Evolutionary conservation across 2,113 vertebrate genomes (phyloP).

Genomic region (Cettia cetti): DNA sequence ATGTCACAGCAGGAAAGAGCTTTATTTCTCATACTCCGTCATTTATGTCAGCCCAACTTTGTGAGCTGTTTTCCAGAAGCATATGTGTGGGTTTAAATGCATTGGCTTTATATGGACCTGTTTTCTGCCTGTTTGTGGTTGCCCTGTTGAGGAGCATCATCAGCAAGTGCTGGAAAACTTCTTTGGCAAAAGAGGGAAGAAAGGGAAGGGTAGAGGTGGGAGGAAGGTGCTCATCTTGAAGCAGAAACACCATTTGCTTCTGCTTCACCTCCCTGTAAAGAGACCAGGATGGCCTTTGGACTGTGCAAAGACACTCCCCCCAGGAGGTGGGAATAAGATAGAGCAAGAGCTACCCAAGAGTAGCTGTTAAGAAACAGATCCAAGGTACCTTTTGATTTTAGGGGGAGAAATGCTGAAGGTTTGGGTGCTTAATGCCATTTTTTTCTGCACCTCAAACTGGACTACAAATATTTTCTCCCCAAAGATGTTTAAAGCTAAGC

Average conservation of each 20-base stretch:
- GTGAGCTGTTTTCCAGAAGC: background rate
- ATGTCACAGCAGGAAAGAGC: background rate
- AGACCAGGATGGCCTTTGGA: background rate
- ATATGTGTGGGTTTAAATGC: fast-evolving
- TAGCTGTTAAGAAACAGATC: background rate
- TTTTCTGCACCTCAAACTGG: background rate
- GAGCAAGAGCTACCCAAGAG: background rate
- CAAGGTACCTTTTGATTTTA: background rate
- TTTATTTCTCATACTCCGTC: background rate
- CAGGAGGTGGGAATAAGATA: background rate
- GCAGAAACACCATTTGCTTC: background rate
- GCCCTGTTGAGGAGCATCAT: background rate
- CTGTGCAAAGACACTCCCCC: background rate
- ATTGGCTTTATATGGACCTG: background rate
- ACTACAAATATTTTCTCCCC: background rate
- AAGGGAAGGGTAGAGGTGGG: background rate
- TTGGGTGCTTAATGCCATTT: background rate
- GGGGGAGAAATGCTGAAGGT: background rate
- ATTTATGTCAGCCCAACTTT: background rate
- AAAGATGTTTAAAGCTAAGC: background rate
- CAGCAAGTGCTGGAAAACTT: background rate
- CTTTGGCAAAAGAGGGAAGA: background rate
- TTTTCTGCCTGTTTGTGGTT: fast-evolving
- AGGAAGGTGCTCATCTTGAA: background rate
- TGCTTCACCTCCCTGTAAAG: background rate